Conservation (phyloP, 2,797 vertebrate species). For the Eospalax fontanierii region DNA sequence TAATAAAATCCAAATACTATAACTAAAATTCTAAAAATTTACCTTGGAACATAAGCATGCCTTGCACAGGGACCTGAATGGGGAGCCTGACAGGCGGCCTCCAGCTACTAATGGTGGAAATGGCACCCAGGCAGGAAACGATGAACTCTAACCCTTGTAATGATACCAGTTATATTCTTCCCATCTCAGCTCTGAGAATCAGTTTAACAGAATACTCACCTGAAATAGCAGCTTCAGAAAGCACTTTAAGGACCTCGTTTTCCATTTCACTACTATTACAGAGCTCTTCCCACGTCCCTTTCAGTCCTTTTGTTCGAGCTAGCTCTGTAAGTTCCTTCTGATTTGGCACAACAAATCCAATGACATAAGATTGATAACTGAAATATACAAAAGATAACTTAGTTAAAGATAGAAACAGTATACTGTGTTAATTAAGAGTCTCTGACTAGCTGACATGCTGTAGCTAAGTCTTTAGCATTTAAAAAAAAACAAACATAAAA, state of each 20-base stretch:
- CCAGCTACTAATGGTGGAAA: neutral
- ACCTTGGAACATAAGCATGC: neutral
- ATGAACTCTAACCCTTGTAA: neutral
- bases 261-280: slow-evolving; percentile 94
- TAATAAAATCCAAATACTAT: neutral
- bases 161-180: neutral
- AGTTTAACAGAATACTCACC: slow-evolving; percentile 89
- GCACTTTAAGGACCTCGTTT: slow-evolving; percentile 94
- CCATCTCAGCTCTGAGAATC: neutral
- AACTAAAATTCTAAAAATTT: neutral
- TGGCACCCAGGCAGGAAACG: neutral
- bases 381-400: slow-evolving; percentile 72
- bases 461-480: no score
- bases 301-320: slow-evolving; percentile 92
- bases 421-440: neutral
- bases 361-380: slow-evolving; percentile 97
- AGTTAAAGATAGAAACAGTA: neutral
- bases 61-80: fast-evolving
- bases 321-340: slow-evolving; percentile 95
- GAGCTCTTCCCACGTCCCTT: slow-evolving; percentile 94
- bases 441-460: neutral
- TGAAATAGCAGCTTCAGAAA: slow-evolving; percentile 93
- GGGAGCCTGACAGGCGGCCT: neutral
- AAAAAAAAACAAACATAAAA: neutral
- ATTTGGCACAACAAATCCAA: slow-evolving; percentile 98